These are phyloP conservation scores for Paralichthys olivaceus DNA, from an alignment of 2,113 vertebrate species.

Conservation along the genomic window DNA sequence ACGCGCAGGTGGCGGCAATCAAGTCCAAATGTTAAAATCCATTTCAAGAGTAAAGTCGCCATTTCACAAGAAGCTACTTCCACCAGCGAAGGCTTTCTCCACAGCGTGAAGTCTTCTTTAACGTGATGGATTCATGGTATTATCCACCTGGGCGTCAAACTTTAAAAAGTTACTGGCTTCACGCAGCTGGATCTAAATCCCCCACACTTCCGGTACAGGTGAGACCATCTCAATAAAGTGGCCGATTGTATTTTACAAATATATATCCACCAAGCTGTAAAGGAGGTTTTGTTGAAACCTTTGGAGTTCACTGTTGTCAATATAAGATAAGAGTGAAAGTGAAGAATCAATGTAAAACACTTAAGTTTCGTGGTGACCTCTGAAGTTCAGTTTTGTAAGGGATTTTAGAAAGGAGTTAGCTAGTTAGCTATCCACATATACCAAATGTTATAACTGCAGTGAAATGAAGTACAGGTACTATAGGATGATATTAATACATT, in stretches of 20 bases:
- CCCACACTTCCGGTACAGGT: neutral
- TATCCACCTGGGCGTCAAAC: too few relatives aligned
- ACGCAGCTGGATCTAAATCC: neutral
- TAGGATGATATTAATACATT: too few relatives aligned
- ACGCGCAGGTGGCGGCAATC: conserved; percentile 79
- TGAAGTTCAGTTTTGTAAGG: too few relatives aligned
- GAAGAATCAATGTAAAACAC: too few relatives aligned
- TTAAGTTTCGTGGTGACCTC: too few relatives aligned
- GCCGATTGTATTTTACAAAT: neutral
- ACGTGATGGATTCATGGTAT: too few relatives aligned
- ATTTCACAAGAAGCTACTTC: too few relatives aligned
- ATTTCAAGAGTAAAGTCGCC: neutral
- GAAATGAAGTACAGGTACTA: neutral
- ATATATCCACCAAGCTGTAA: neutral
- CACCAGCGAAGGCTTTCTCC: too few relatives aligned
- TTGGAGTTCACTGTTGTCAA: neutral
- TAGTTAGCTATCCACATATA: neutral
- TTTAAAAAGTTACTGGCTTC: neutral
- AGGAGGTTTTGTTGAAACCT: neutral
- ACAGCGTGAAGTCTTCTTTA: too few relatives aligned
- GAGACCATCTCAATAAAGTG: neutral
- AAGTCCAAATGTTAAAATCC: neutral
- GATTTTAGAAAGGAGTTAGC: neutral
- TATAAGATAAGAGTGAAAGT: too few relatives aligned
- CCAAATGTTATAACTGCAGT: neutral